phyloP scores from a whole-genome alignment of 2,797 vertebrate genomes.

The Rhabdophis nuchalis region DNA sequence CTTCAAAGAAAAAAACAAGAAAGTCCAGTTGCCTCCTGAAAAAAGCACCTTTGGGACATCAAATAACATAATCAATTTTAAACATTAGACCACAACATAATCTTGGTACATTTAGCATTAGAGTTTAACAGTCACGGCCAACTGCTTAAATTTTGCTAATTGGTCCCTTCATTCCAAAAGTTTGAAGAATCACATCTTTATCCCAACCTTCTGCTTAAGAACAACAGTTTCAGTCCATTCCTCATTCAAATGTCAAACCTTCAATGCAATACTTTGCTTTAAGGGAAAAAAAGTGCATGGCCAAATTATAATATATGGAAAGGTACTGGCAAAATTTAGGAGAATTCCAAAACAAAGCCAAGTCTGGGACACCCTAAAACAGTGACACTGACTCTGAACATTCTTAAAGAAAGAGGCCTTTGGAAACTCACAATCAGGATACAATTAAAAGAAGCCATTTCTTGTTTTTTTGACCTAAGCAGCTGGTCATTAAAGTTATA shows the following conservation, averaged over 20 bases:
- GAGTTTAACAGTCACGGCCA: slow-evolving; percentile 1
- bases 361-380: background rate
- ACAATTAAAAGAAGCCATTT: background rate
- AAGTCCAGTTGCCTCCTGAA: no score
- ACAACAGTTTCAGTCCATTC: background rate
- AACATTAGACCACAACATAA: background rate
- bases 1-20: no score
- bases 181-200: background rate
- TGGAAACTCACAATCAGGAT: background rate
- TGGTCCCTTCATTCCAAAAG: slow-evolving; percentile 27
- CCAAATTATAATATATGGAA: background rate
- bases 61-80: background rate
- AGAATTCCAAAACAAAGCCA: background rate
- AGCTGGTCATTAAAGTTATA: background rate
- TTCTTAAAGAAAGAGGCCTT: background rate
- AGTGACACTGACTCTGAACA: background rate
- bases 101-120: background rate
- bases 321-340: background rate
- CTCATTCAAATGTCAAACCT: background rate
- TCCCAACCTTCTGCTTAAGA: no score
- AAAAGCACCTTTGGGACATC: background rate
- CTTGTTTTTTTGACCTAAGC: background rate
- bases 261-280: background rate
- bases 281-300: background rate
- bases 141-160: slow-evolving; percentile 15